Percentiles rank a stretch among this genome's conserved stretches.
phyloP scores from a whole-genome alignment of 2,888 invertebrate species.

The Melinaea menophilus region DNA sequence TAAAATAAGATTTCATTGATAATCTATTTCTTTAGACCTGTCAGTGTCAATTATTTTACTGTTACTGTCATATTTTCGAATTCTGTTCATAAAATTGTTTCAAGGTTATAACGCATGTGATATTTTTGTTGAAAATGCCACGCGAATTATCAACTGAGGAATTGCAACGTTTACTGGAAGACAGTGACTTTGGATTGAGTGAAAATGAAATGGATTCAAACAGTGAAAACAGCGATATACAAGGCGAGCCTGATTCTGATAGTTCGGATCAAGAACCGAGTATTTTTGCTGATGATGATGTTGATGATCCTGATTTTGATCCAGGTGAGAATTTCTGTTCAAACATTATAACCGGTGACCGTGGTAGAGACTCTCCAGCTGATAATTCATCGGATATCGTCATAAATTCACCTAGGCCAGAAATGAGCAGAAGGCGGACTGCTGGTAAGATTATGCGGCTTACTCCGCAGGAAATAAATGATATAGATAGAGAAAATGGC shows the following conservation, averaged over 20 bases:
- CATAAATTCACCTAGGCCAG: constrained; percentile 4
- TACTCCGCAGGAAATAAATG: constrained; percentile 11
- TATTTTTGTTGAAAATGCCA: constrained; percentile 1
- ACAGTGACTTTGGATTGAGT: constrained; percentile 14
- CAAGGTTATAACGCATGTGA: too few species aligned
- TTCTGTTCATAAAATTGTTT: too few species aligned
- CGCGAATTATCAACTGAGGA: constrained; percentile 11
- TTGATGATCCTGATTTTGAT: constrained; percentile 16
- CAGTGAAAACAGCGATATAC: constrained; percentile 10
- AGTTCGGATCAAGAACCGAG: constrained; percentile 12
- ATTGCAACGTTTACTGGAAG: constrained; percentile 12
- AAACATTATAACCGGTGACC: neutral
- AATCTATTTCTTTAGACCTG: too few species aligned
- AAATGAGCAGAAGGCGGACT: constrained; percentile 13
- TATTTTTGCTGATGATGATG: constrained; percentile 16
- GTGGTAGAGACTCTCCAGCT: too few species aligned
- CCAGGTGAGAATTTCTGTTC: constrained; percentile 7
- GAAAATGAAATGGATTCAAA: constrained; percentile 8
- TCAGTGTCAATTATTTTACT: too few species aligned
- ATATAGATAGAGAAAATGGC: too few species aligned
- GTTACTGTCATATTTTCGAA: too few species aligned
- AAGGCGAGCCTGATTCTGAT: constrained; percentile 13
- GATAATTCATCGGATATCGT: too few species aligned
- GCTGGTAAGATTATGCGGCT: constrained; percentile 15
- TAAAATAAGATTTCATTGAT: too few species aligned